Percentiles rank a stretch among this genome's conserved stretches.
These are phyloP conservation scores for Heteropelma amictum DNA, from an alignment of 2,888 invertebrate species.

Conservation along the genomic window DNA sequence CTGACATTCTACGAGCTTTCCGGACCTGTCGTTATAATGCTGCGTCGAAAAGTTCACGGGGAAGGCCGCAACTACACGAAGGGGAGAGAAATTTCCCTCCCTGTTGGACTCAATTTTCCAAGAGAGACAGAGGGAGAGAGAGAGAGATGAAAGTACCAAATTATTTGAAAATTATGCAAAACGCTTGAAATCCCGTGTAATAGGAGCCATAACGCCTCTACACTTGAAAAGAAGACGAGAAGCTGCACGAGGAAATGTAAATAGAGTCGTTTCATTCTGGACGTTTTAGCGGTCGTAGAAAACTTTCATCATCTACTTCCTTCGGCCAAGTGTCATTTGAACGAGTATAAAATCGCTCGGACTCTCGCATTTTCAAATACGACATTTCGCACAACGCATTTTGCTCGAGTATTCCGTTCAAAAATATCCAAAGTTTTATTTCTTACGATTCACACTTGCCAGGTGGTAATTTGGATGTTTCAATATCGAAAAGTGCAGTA, in stretches of 20 bases:
- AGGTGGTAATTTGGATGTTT: conserved; percentile 47
- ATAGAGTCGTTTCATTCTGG: conserved; percentile 19
- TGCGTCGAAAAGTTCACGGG: conserved; percentile 26
- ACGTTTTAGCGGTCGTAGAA: conserved; percentile 4
- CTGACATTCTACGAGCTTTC: conserved; percentile 13
- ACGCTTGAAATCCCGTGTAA: conserved; percentile 13
- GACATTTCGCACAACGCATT: neutral
- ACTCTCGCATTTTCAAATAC: conserved; percentile 24
- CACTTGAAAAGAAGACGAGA: neutral
- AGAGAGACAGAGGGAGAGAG: conserved; percentile 7
- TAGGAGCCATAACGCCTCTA: neutral
- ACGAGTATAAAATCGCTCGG: neutral
- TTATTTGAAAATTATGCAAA: conserved; percentile 43
- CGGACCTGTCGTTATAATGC: conserved; percentile 39
- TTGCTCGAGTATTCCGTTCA: conserved; percentile 13
- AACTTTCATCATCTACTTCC: conserved; percentile 19
- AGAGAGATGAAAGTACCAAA: conserved; percentile 9
- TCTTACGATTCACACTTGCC: neutral
- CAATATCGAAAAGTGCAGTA: conserved; percentile 47
- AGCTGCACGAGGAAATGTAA: conserved; percentile 16
- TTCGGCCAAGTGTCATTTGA: neutral
- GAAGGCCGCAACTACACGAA: neutral
- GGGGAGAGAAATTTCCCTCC: conserved; percentile 2
- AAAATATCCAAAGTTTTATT: conserved; percentile 1
- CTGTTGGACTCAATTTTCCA: conserved; percentile 2